A percentile compares a stretch with the other conserved stretches of the same genome.
phyloP scores from a whole-genome alignment of 2,113 vertebrate species.

The Lucifuga dentata region DNA sequence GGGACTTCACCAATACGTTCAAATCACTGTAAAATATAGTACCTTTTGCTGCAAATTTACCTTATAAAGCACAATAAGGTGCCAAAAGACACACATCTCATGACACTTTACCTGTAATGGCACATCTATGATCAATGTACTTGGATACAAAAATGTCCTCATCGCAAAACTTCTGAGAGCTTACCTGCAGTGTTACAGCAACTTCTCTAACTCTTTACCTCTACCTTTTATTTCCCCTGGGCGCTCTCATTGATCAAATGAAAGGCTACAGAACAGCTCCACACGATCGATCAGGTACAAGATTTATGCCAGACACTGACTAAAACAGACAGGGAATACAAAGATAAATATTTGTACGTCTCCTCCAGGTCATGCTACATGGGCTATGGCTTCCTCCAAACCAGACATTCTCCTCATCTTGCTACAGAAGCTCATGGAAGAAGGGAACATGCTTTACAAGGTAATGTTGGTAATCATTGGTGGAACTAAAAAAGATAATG shows the following conservation, averaged over 20 bases:
- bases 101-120: no score
- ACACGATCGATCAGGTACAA: slow-evolving; percentile 85
- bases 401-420: slow-evolving; percentile 98
- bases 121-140: no score
- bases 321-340: slow-evolving; percentile 18
- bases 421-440: slow-evolving; percentile 98
- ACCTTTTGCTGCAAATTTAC: no score
- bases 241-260: slow-evolving; percentile 40
- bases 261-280: slow-evolving; percentile 84
- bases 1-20: no score
- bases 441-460: slow-evolving; percentile 97
- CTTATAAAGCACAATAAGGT: no score
- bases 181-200: slow-evolving; percentile 39
- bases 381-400: slow-evolving; percentile 99
- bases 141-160: no score
- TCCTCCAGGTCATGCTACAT: slow-evolving; percentile 94
- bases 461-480: slow-evolving; percentile 68
- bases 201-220: slow-evolving; percentile 41
- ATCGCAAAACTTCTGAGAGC: no score
- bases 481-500: neutral
- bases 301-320: slow-evolving; percentile 63
- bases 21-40: no score
- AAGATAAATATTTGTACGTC: slow-evolving; percentile 47
- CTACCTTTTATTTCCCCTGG: slow-evolving; percentile 10
- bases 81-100: no score